Conservation (phyloP, 2,797 vertebrate genomes). For the Micropoecilia bifurca region DNA sequence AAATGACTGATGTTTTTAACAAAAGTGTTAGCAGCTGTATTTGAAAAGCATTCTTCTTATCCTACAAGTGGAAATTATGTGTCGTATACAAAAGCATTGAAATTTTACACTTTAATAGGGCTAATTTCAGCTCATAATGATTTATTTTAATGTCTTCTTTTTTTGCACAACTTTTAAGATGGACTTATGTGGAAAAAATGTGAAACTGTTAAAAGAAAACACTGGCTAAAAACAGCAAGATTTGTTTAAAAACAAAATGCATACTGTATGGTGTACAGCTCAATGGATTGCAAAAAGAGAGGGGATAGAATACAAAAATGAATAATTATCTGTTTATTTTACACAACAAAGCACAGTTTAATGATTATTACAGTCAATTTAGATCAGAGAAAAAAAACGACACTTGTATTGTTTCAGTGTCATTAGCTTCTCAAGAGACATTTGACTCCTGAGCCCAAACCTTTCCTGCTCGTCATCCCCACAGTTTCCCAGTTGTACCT, state of each 20-base stretch:
- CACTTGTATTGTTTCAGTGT: neutral
- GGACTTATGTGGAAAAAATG: neutral
- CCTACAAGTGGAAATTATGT: neutral
- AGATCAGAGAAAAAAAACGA: neutral
- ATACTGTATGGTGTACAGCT: neutral
- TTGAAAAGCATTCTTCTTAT: neutral
- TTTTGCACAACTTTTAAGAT: neutral
- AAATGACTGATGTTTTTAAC: neutral
- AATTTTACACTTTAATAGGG: neutral
- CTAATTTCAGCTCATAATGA: neutral
- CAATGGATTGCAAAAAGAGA: neutral
- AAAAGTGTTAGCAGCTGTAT: neutral
- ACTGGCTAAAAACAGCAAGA: neutral
- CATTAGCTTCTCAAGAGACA: neutral
- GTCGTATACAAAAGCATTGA: neutral
- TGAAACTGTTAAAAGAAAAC: neutral
- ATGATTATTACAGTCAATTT: neutral
- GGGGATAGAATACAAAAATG: too few relatives aligned
- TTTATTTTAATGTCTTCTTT: too few relatives aligned
- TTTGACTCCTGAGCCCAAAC: constrained; percentile 15
- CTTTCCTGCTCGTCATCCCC: constrained; percentile 32
- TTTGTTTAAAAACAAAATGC: neutral
- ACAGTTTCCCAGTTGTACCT: constrained; percentile 18
- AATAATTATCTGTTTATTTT: neutral
- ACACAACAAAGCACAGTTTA: constrained; percentile 11